A percentile compares a stretch with the other conserved stretches of the same genome.
These are phyloP conservation scores for Malurus splendens DNA, from an alignment of 2,797 vertebrate genomes.

Conservation along the genomic window DNA sequence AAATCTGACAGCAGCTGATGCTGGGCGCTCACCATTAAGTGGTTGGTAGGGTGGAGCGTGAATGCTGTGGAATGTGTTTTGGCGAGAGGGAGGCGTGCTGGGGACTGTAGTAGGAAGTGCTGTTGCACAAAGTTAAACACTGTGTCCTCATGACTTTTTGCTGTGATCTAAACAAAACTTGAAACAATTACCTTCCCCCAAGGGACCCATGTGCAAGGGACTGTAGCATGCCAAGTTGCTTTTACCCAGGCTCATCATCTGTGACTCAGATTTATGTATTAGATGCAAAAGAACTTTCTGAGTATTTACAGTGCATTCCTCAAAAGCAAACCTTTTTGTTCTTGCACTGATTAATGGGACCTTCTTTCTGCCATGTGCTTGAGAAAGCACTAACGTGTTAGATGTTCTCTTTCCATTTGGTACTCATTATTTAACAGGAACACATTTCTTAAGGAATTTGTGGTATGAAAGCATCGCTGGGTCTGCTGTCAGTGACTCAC, in stretches of 20 bases:
- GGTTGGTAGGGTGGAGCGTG: background rate
- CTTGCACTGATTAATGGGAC: background rate
- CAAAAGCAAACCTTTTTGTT: background rate
- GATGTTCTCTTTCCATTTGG: background rate
- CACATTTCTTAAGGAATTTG: background rate
- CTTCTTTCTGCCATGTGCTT: background rate
- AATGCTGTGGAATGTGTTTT: background rate
- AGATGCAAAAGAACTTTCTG: background rate
- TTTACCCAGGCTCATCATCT: background rate
- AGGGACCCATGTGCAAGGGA: background rate
- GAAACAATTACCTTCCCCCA: background rate
- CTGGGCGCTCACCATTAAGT: background rate
- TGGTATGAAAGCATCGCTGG: background rate
- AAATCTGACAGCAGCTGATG: background rate
- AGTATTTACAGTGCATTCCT: background rate
- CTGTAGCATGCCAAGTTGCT: background rate
- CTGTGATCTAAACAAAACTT: background rate
- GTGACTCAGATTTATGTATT: background rate
- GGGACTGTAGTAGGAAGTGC: background rate
- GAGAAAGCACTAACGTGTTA: background rate
- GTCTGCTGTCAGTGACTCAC: background rate
- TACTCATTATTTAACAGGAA: background rate
- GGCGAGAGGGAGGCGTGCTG: rapidly evolving
- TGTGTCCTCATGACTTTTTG: background rate
- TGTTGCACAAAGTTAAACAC: background rate